These are phyloP conservation scores for Lutraria lutraria DNA, from an alignment of 2,888 invertebrate genomes.

Conservation along the genomic window DNA sequence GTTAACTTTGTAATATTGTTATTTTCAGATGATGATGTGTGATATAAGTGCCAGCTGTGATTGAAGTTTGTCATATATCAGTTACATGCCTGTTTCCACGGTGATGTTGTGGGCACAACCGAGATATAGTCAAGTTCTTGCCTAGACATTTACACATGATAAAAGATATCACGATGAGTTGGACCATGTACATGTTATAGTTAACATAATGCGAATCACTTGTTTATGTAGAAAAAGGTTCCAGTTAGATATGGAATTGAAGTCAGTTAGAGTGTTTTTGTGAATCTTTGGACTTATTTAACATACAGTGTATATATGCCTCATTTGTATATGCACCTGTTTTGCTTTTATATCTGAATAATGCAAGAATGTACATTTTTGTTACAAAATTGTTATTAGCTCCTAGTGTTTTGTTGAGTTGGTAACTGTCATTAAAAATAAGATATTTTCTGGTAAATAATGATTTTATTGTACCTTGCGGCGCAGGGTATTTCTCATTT, in stretches of 20 bases:
- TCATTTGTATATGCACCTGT: too few species aligned
- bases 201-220: background rate
- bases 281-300: too few species aligned
- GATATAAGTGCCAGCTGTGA: conserved; percentile 20
- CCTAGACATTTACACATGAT: background rate
- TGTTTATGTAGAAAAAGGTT: background rate
- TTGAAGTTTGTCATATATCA: conserved; percentile 4
- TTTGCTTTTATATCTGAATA: too few species aligned
- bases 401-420: too few species aligned
- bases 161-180: background rate
- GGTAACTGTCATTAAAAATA: too few species aligned
- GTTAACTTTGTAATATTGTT: background rate
- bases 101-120: background rate
- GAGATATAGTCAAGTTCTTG: background rate
- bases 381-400: too few species aligned
- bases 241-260: background rate
- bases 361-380: too few species aligned
- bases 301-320: too few species aligned
- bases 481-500: too few species aligned
- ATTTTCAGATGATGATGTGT: conserved; percentile 44
- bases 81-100: background rate
- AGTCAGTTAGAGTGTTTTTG: background rate
- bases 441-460: too few species aligned
- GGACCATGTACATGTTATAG: background rate
- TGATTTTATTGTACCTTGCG: too few species aligned